Conservation (phyloP, 2,797 vertebrate genomes). For the Ptychobarbus kaznakovi region DNA sequence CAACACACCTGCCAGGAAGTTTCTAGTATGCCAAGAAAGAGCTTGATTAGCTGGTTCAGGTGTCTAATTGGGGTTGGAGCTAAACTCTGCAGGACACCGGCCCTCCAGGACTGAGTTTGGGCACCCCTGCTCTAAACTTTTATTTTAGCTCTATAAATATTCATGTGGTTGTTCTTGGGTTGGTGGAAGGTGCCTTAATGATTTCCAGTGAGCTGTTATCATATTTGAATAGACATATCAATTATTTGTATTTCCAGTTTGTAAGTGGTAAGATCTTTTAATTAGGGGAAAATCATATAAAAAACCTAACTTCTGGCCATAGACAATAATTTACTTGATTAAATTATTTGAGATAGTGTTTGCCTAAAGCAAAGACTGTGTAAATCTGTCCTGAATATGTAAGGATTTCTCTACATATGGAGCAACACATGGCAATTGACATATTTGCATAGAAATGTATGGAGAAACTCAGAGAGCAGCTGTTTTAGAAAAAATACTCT, state of each 20-base stretch:
- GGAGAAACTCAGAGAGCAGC: background rate
- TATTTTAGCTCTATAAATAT: slow-evolving; percentile 56
- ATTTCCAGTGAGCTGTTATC: slow-evolving; percentile 50
- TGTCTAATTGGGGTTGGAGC: too few relatives aligned
- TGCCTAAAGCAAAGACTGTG: slow-evolving; percentile 34
- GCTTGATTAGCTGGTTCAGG: too few relatives aligned
- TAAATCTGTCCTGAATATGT: slow-evolving; percentile 31
- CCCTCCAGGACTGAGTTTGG: too few relatives aligned
- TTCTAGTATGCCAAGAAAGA: too few relatives aligned
- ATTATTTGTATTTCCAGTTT: slow-evolving; percentile 10
- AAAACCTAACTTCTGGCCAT: slow-evolving; percentile 44
- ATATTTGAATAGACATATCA: slow-evolving; percentile 14
- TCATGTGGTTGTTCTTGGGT: slow-evolving; percentile 47
- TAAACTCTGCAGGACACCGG: too few relatives aligned
- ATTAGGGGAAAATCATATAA: slow-evolving; percentile 5
- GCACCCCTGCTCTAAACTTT: background rate
- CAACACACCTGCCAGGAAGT: too few relatives aligned
- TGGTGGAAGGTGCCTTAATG: slow-evolving; percentile 33
- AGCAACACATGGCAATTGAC: slow-evolving; percentile 15
- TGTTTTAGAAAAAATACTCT: background rate
- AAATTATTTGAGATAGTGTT: slow-evolving; percentile 52
- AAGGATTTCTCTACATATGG: slow-evolving; percentile 16
- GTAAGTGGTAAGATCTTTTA: slow-evolving; percentile 45
- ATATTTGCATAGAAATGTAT: slow-evolving; percentile 11
- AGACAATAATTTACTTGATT: slow-evolving; percentile 45